phyloP scores from a whole-genome alignment of 2,888 invertebrate genomes.

The Trisateles emortualis region DNA sequence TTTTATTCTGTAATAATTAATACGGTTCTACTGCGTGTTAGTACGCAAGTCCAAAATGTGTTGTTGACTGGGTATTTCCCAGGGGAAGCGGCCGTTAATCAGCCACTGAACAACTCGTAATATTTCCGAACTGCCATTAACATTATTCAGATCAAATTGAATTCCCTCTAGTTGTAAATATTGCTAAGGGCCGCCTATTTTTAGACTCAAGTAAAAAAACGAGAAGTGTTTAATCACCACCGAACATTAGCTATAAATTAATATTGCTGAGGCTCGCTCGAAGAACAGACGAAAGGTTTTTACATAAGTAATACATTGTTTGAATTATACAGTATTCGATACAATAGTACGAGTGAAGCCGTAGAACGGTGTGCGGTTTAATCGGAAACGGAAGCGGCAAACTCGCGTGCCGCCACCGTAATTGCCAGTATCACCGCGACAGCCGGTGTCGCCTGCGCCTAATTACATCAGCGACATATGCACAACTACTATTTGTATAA shows the following conservation, averaged over 20 bases:
- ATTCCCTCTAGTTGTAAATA: slow-evolving; percentile 30
- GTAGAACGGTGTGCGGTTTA: slow-evolving; percentile 61
- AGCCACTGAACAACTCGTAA: slow-evolving; percentile 31
- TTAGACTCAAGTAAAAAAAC: not conserved
- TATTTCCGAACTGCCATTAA: slow-evolving; percentile 36
- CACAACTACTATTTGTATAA: slow-evolving; percentile 10
- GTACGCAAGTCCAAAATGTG: slow-evolving; percentile 18
- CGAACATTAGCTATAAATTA: no score
- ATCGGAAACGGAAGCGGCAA: slow-evolving; percentile 78
- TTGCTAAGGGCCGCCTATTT: not conserved
- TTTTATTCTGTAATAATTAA: slow-evolving; percentile 5
- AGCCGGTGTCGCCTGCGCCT: slow-evolving; percentile 53
- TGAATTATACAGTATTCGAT: slow-evolving; percentile 23
- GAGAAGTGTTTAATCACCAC: no score
- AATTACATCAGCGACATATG: slow-evolving; percentile 69
- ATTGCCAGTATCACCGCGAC: slow-evolving; percentile 75
- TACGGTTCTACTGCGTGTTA: slow-evolving; percentile 24
- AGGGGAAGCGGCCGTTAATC: slow-evolving; percentile 34
- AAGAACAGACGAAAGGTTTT: no score
- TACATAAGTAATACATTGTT: not conserved
- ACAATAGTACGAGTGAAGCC: slow-evolving; percentile 56
- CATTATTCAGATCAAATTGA: slow-evolving; percentile 31
- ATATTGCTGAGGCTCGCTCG: not conserved
- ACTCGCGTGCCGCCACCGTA: slow-evolving; percentile 71
- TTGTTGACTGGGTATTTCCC: slow-evolving; percentile 39